Evolutionary conservation across 2,113 vertebrate species (phyloP).

Genomic region (Struthio camelus): DNA sequence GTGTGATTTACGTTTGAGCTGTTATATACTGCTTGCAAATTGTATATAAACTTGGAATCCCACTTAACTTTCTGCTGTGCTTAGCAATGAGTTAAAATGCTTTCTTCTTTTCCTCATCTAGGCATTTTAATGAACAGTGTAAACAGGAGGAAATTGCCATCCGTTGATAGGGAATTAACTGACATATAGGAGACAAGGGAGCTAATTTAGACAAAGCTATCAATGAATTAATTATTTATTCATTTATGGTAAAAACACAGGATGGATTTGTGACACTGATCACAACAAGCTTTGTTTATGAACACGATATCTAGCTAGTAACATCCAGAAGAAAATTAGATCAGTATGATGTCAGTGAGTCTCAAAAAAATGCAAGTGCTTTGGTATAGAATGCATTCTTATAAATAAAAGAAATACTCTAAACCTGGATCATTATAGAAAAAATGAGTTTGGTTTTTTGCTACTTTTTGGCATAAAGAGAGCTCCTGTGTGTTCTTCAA

Average conservation of each 20-base stretch:
- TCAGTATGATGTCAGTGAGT: background rate
- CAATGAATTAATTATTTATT: background rate
- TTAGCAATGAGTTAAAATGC: slow-evolving; percentile 42
- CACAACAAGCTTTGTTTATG: background rate
- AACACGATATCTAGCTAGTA: background rate
- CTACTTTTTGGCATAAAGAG: background rate
- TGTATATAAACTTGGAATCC: slow-evolving; percentile 35
- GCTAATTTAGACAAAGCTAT: background rate
- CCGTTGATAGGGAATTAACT: background rate
- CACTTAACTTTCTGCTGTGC: slow-evolving; percentile 47
- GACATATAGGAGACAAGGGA: background rate
- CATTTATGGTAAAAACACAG: background rate
- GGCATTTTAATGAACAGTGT: background rate
- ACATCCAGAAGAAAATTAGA: background rate
- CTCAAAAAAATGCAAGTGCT: background rate
- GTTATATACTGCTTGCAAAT: slow-evolving; percentile 2
- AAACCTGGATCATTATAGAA: background rate
- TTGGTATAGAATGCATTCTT: background rate
- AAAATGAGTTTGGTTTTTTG: background rate
- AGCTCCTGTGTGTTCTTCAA: background rate
- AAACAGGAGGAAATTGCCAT: slow-evolving; percentile 3
- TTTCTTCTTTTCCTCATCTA: background rate
- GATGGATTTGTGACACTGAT: background rate
- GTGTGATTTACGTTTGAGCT: slow-evolving; percentile 32
- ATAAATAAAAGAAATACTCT: background rate